These are phyloP conservation scores for Germaria angustata DNA, from an alignment of 2,888 invertebrate species.

Conservation along the genomic window DNA sequence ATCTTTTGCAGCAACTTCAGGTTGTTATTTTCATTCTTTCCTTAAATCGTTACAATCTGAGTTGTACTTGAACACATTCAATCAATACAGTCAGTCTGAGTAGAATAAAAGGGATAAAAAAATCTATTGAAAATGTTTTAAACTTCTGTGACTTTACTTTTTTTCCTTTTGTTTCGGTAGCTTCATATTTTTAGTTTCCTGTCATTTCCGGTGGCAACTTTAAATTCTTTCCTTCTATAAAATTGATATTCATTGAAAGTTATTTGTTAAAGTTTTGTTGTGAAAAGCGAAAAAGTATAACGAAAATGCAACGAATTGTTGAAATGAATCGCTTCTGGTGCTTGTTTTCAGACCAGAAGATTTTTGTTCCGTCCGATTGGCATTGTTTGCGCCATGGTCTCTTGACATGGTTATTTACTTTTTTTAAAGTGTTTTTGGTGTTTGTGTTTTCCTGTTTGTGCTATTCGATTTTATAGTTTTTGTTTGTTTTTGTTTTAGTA, in stretches of 20 bases:
- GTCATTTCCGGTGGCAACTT: slow-evolving; percentile 53
- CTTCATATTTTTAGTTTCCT: slow-evolving; percentile 55
- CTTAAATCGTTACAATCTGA: slow-evolving; percentile 20
- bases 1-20: slow-evolving; percentile 12
- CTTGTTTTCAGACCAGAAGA: slow-evolving; percentile 13
- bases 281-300: slow-evolving; percentile 2
- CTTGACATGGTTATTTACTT: slow-evolving; percentile 60
- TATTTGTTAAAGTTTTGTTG: slow-evolving; percentile 12
- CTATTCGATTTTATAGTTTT: not conserved
- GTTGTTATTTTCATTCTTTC: slow-evolving; percentile 20
- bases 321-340: slow-evolving; percentile 26
- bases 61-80: slow-evolving; percentile 15
- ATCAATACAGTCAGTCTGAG: slow-evolving; percentile 40
- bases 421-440: slow-evolving; percentile 16
- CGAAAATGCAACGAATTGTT: slow-evolving; percentile 25
- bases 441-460: not conserved
- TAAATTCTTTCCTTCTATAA: slow-evolving; percentile 36
- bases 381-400: slow-evolving; percentile 56
- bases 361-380: slow-evolving; percentile 37
- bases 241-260: slow-evolving; percentile 49
- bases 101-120: not conserved
- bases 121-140: slow-evolving; percentile 27
- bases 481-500: too few relatives aligned
- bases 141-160: slow-evolving; percentile 29
- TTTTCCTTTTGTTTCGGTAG: slow-evolving; percentile 11